A percentile compares a stretch with the other conserved stretches of the same genome.
Evolutionary conservation across 1,140 invertebrate species (phyloP).

Genomic region (Halictus rubicundus): DNA sequence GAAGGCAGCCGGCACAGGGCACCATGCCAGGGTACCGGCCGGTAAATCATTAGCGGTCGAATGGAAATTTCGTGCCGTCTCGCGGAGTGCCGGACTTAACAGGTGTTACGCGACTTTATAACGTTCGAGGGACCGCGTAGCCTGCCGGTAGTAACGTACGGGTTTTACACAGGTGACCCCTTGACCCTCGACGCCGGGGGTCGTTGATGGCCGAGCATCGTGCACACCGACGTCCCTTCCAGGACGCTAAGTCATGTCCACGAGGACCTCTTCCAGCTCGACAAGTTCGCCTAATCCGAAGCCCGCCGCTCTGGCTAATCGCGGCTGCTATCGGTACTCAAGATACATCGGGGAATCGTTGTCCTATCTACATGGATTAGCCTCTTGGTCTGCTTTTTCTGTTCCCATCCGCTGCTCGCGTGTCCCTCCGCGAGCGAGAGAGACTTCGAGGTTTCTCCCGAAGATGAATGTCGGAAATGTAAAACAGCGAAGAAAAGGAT

Average conservation of each 20-base stretch:
- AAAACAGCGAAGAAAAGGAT: no score
- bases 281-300: conserved; percentile 7
- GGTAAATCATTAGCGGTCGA: conserved; percentile 63
- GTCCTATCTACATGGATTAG: background rate
- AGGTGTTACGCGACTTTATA: conserved; percentile 65
- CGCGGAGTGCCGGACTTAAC: conserved; percentile 47
- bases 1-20: conserved; percentile 8
- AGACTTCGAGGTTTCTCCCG: no score
- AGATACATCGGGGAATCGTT: background rate
- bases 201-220: conserved; percentile 29
- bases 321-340: background rate
- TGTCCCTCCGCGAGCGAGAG: no score
- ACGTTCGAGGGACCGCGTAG: conserved; percentile 38
- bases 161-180: conserved; percentile 58
- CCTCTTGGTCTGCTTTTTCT: no score
- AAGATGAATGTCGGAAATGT: no score
- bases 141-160: conserved; percentile 59
- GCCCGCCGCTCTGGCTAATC: background rate
- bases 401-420: background rate
- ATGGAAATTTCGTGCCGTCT: conserved; percentile 57
- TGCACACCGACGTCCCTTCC: background rate
- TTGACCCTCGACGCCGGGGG: conserved; percentile 51
- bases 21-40: background rate
- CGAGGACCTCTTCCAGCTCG: background rate
- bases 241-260: background rate